Evolutionary conservation across 2,888 invertebrate genomes (phyloP), one percentile per base, ranked within the genome.

Genomic region (Netelia inedita): DNA sequence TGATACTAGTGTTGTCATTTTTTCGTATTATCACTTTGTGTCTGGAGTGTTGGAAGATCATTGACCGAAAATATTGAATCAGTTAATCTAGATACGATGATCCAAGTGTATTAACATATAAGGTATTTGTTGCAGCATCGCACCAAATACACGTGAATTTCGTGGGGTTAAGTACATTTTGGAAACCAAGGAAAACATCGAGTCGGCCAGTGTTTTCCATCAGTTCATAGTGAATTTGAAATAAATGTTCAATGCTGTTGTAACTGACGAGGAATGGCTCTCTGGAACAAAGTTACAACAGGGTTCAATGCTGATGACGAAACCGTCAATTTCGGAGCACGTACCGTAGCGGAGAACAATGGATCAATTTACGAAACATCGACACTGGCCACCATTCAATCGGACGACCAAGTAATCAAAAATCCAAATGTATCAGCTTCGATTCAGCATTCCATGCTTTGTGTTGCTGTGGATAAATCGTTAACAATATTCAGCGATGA

Each of bases 281-380:
- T 91, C 86, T 94, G 94, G 93, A 92, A 92, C 83, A 91, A 92
- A 85, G 91, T 95, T 16, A 90, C 91, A 59, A 91, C 93, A 28
- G 94, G 94, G 16, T 95, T 94, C 85, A 94, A 94, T 85, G 88
- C 91, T 43, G 94, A 94, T 0, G 94, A 95, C 85, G 95, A 95
- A 91, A 95, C 95, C 11, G 91, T 94, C 0, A 95, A 95, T 92
- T 95, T 95, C 89, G 95, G 95, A 2, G 92, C 94, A 35, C 92
- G 95, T 83, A 91, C 91, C 59, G 90, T 94, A 61, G 93, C 92
- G 2, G 94, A 94, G 83, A 93, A 92, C 55, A 93, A 93, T 88
- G 94, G 93, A 72, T 93, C 91, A 10, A 89, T 95, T 55, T 95
- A 94, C 86, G 95, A 95, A 93, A 93, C 94, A 35, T 92, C 91